phyloP scores from a whole-genome alignment of 2,888 invertebrate species.

The Hypomecis atomaria region DNA sequence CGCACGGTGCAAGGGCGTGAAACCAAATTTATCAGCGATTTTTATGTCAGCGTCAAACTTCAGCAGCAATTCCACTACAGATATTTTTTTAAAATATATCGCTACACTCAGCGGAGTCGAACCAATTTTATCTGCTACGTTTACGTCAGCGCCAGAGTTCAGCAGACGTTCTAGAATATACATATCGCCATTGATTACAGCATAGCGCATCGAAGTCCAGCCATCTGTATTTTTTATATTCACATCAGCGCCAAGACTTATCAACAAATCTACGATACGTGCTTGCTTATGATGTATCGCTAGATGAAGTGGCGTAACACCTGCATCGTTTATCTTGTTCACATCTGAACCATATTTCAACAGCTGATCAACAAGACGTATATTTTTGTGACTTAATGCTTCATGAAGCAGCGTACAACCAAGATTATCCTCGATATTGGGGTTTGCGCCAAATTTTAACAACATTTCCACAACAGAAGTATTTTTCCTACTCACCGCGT shows the following conservation, averaged over 20 bases:
- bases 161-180: not conserved
- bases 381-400: no score
- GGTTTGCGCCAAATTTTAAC: not conserved
- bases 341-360: no score
- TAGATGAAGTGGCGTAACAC: not conserved
- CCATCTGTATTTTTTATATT: not conserved
- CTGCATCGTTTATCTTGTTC: no score
- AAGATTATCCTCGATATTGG: not conserved
- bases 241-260: not conserved
- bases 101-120: no score
- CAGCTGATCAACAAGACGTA: no score
- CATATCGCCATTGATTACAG: not conserved
- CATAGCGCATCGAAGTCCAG: not conserved
- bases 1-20: not conserved
- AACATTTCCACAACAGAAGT: not conserved
- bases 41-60: not conserved
- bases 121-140: no score
- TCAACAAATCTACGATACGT: not conserved
- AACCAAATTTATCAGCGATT: not conserved
- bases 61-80: no score
- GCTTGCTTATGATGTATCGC: not conserved
- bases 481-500: not conserved
- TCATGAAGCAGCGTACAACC: no score
- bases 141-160: not conserved
- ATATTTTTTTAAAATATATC: no score